Conservation (phyloP, 2,888 invertebrate species). For the Myopa testacea region DNA sequence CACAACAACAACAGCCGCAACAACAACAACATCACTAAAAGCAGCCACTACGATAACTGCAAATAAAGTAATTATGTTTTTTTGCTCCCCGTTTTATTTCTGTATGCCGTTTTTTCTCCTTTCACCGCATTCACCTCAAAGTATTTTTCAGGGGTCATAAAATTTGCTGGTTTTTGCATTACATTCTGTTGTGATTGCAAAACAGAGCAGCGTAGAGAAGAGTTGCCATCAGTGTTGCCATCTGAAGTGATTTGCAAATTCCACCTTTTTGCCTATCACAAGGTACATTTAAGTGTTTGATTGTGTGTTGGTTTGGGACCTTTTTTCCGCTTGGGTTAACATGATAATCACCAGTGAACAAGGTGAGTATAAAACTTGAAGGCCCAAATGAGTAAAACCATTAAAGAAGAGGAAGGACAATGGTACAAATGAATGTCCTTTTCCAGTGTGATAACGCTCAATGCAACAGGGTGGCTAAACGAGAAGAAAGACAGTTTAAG, state of each 20-base stretch:
- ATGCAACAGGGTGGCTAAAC: too few relatives aligned
- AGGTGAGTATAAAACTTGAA: not conserved
- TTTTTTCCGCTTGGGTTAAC: constrained; percentile 27
- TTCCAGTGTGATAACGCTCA: too few relatives aligned
- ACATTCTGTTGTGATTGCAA: constrained; percentile 14
- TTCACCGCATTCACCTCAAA: constrained; percentile 34
- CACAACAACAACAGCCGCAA: not conserved
- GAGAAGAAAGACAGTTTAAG: too few relatives aligned
- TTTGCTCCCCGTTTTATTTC: not conserved
- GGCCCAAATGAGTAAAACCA: not conserved
- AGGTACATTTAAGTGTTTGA: not conserved
- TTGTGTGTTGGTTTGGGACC: not conserved
- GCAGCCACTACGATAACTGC: not conserved
- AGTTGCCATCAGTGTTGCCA: constrained; percentile 24
- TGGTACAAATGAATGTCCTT: not conserved
- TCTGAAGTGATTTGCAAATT: constrained; percentile 1
- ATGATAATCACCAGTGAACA: constrained; percentile 26
- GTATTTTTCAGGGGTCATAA: constrained; percentile 30
- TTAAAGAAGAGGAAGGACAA: not conserved
- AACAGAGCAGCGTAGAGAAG: not conserved
- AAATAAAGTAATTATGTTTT: constrained; percentile 26
- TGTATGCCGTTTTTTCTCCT: not conserved
- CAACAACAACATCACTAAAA: not conserved
- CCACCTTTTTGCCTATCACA: not conserved
- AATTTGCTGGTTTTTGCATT: constrained; percentile 17